phyloP scores from a whole-genome alignment of 2,797 vertebrate genomes.

The Myotis daubentonii region DNA sequence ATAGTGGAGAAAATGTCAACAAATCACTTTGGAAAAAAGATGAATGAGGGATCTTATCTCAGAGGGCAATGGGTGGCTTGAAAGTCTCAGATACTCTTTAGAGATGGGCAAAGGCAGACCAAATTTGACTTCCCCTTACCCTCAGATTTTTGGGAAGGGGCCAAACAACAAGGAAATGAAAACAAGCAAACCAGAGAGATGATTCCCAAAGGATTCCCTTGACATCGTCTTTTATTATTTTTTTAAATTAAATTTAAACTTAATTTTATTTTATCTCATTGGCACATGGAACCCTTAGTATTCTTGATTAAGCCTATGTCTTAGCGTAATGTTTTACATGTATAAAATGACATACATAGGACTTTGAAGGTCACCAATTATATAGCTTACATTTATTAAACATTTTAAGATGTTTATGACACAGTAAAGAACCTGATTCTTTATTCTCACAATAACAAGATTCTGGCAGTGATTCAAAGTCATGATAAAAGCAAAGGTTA shows the following conservation, averaged over 20 bases:
- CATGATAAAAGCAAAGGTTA: background rate
- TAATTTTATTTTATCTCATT: background rate
- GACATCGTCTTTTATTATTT: background rate
- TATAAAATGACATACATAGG: background rate
- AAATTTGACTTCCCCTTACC: background rate
- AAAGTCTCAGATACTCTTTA: background rate
- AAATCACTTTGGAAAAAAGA: background rate
- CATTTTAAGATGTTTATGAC: background rate
- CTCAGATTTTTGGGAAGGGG: background rate
- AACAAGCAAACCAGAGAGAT: background rate
- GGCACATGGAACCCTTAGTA: background rate
- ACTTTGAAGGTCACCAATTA: background rate
- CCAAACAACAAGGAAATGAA: background rate
- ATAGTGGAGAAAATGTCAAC: background rate
- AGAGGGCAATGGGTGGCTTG: background rate
- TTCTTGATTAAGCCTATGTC: background rate
- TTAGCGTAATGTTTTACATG: background rate
- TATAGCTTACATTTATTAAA: background rate
- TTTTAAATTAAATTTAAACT: background rate
- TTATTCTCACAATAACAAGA: background rate
- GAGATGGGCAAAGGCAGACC: background rate
- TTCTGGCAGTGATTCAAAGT: background rate
- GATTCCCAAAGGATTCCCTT: background rate
- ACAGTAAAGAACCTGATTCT: background rate
- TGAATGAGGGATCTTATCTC: background rate